Evolutionary conservation across 2,888 invertebrate genomes (phyloP), one percentile per base, ranked within the genome.

Genomic region (Dilophus febrilis): DNA sequence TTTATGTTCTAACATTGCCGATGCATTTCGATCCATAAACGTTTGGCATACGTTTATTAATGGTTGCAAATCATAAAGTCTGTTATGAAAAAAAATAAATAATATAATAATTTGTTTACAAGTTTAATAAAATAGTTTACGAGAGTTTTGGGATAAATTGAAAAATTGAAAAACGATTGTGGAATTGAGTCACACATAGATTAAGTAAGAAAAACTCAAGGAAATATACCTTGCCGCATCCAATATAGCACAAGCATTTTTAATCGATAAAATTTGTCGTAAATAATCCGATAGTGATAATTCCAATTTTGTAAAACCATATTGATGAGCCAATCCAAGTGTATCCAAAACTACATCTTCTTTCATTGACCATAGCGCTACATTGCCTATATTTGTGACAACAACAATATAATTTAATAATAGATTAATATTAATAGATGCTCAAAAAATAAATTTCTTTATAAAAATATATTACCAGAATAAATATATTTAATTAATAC

Each of bases 401-500:
- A n/a, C n/a, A n/a, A n/a, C n/a, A n/a, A n/a, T n/a, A n/a, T n/a
- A n/a, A n/a, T n/a, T n/a, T n/a, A n/a, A n/a, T n/a, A n/a, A n/a
- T n/a, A n/a, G n/a, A n/a, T n/a, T n/a, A n/a, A n/a, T n/a, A n/a
- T n/a, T n/a, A n/a, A n/a, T n/a, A n/a, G n/a, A n/a, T n/a, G n/a
- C n/a, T n/a, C n/a, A 13, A 19, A 11, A 33, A 16, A n/a, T n/a
- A n/a, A n/a, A n/a, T n/a, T n/a, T n/a, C n/a, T n/a, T n/a, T n/a
- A n/a, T n/a, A 22, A 22, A 4, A 22, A 22, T 29, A 4, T 29
- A 4, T 38, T 59, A 65, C 91, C 95, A 41, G 91, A 91, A 62
- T 98, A 98, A 42, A 97, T 87, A 66, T 98, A 98, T 51, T 85
- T 80, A 2, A 97, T 66, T 0, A 98, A 67, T n/a, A 80, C 77